Evolutionary conservation across 2,888 invertebrate species (phyloP), one percentile per base, ranked within the genome.

Genomic region (Drosophila monieri): DNA sequence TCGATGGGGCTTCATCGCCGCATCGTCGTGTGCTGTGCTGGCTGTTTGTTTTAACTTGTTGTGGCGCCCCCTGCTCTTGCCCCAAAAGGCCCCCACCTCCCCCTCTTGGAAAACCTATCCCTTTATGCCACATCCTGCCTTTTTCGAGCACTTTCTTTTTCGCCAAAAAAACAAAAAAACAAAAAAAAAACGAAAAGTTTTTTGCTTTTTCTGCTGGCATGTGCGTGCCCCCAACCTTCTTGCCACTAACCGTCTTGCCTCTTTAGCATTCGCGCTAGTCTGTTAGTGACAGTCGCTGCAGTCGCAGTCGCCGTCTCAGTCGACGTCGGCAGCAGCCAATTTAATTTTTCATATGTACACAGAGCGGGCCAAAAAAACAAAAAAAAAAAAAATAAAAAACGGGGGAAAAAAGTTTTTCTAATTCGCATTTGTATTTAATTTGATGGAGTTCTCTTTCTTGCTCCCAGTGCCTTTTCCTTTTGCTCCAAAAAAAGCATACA

Each of bases 361-460:
- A 57, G 49, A 30, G 48, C 41, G 14, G 9, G 27, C 14, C 35
- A 43, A 56, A 30, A 57, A 27, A 21, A 30, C 8, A 27, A 46
- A 39, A 39, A 10, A 15, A 15, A 37, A n/a, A 15, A 21, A 43
- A 23, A 12, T 43, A 49, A 25, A 30, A 56, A 69, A 58, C 30
- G 21, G 35, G 43, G 21, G 18, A 18, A 39, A 10, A 67, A 84
- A 79, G 80, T 80, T 86, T 78, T 86, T 88, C 87, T 87, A 87
- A 87, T 87, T 88, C 89, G 74, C 79, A 87, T 89, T 80, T 80
- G 78, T 84, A 76, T 89, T 87, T 87, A 77, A 84, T 86, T 80
- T 84, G 60, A 59, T 72, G 64, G 47, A 54, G 64, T 73, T 61
- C 41, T 78, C 56, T 64, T 48, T 76, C 57, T 67, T 12, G n/a